A percentile compares a stretch with the other conserved stretches of the same genome.
phyloP scores from a whole-genome alignment of 2,113 vertebrate genomes.

The Noctilio leporinus region DNA sequence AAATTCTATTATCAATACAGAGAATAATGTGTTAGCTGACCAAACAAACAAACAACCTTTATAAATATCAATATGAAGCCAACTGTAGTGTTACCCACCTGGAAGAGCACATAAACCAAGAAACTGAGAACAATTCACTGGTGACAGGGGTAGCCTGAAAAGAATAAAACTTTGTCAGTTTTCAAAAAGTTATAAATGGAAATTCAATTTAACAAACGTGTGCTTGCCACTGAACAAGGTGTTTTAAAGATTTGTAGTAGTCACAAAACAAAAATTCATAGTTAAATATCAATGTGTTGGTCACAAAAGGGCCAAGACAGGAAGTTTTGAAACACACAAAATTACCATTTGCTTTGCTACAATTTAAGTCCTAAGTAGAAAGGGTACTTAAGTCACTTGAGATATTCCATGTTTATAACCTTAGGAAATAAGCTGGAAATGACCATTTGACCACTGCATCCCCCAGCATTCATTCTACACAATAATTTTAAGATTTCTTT shows the following conservation, averaged over 20 bases:
- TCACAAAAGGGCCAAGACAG: not conserved
- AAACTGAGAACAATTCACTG: conserved; percentile 80
- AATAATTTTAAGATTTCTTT: conserved; percentile 13
- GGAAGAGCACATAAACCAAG: conserved; percentile 91
- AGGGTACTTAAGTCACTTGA: not conserved
- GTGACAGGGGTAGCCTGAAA: conserved; percentile 85
- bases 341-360: not conserved
- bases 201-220: not conserved
- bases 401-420: not conserved
- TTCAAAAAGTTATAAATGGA: not conserved
- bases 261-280: not conserved
- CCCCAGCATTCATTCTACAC: not conserved
- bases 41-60: not conserved
- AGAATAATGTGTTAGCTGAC: not conserved
- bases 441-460: not conserved
- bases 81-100: conserved; percentile 74
- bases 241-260: not conserved
- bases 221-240: not conserved
- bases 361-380: not conserved
- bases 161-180: not conserved
- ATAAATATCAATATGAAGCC: not conserved
- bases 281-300: not conserved
- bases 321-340: not conserved
- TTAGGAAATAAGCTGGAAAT: not conserved
- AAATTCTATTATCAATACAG: not conserved